Percentiles rank a stretch among this genome's conserved stretches.
These are phyloP conservation scores for Zele albiditarsus DNA, from an alignment of 2,888 invertebrate species.

Conservation along the genomic window DNA sequence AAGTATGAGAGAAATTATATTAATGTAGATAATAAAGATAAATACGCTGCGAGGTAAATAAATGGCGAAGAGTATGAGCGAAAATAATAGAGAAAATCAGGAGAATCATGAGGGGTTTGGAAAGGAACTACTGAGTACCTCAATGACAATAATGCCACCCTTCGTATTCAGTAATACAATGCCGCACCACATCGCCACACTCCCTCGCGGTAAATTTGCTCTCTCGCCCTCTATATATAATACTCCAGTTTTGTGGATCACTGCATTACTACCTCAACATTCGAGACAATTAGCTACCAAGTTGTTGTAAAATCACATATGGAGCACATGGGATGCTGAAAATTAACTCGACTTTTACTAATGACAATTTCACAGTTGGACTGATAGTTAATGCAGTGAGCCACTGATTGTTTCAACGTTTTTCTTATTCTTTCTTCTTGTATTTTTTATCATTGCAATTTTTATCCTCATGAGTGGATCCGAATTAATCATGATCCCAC, in stretches of 20 bases:
- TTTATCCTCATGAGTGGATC: background rate
- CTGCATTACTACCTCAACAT: slow-evolving; percentile 17
- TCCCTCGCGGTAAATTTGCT: slow-evolving; percentile 12
- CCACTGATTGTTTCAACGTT: background rate
- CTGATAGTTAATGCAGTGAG: background rate
- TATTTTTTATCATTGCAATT: background rate
- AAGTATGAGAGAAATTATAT: background rate
- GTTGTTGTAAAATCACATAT: background rate
- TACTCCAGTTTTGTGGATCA: background rate
- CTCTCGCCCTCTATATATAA: background rate
- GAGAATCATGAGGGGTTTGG: background rate
- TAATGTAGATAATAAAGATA: background rate
- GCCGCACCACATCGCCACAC: slow-evolving; percentile 12
- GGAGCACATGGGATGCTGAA: background rate
- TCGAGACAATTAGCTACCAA: slow-evolving; percentile 22
- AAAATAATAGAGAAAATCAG: background rate
- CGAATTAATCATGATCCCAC: background rate
- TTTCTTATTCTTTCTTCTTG: background rate
- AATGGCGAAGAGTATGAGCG: background rate
- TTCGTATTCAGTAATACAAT: slow-evolving; percentile 1
- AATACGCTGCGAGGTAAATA: background rate
- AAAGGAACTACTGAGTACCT: slow-evolving; percentile 5
- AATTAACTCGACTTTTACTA: slow-evolving; percentile 21
- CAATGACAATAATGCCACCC: slow-evolving; percentile 19
- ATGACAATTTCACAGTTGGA: background rate